Evolutionary conservation across 1,140 invertebrate genomes (phyloP).

Genomic region (Ceratoteleas bidentatus): DNA sequence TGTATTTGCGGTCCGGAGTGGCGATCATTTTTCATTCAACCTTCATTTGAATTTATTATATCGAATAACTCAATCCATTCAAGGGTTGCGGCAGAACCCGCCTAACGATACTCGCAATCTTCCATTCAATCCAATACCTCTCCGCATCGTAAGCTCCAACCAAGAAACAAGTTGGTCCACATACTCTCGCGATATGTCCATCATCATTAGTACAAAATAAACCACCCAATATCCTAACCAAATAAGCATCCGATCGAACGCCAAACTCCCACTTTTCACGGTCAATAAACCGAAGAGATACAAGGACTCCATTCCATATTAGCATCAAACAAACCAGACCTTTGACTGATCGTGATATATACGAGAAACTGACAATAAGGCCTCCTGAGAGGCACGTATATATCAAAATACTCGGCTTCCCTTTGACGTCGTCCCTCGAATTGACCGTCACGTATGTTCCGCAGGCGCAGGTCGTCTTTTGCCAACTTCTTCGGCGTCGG

Average conservation of each 20-base stretch:
- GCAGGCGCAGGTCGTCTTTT: slow-evolving; percentile 52
- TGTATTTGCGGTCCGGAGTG: slow-evolving; percentile 7
- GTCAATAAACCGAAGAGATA: slow-evolving; percentile 61
- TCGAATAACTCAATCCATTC: too few species aligned
- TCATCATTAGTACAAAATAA: slow-evolving; percentile 47
- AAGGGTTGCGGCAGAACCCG: too few species aligned
- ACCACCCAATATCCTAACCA: slow-evolving; percentile 43
- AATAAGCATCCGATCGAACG: slow-evolving; percentile 45
- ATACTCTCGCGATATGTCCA: not conserved
- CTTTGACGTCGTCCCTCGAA: slow-evolving; percentile 64
- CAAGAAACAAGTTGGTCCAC: too few species aligned
- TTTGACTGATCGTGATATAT: slow-evolving; percentile 61
- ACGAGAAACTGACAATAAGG: slow-evolving; percentile 57
- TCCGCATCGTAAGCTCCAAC: too few species aligned
- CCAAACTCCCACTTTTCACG: slow-evolving; percentile 53
- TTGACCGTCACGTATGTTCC: slow-evolving; percentile 68
- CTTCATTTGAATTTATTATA: not conserved
- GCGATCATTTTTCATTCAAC: slow-evolving; percentile 18
- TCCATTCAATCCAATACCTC: too few species aligned
- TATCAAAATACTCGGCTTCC: slow-evolving; percentile 61
- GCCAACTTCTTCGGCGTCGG: slow-evolving; percentile 39
- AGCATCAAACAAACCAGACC: slow-evolving; percentile 60
- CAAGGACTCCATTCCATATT: slow-evolving; percentile 46
- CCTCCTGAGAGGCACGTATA: slow-evolving; percentile 52
- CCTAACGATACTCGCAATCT: too few species aligned